phyloP scores from a whole-genome alignment of 2,888 invertebrate genomes.

The Nebria salina region DNA sequence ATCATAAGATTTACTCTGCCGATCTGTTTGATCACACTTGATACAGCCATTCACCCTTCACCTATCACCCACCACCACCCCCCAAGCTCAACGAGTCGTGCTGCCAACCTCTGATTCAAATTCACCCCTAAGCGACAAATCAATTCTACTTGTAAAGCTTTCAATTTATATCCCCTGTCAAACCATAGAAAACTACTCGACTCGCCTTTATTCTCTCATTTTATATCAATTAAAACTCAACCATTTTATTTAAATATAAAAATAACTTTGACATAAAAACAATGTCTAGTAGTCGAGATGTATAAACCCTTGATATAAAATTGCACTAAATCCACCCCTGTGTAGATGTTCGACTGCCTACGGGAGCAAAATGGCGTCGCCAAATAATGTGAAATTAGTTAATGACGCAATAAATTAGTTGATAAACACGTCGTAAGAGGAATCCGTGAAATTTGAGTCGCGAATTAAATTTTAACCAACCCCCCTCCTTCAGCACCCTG shows the following conservation, averaged over 20 bases:
- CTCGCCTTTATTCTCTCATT: neutral
- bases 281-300: no score
- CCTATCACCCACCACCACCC: conserved; percentile 4
- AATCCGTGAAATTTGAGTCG: conserved; percentile 35
- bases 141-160: conserved; percentile 46
- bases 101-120: conserved; percentile 2
- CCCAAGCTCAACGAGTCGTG: neutral
- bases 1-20: conserved; percentile 40
- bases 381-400: conserved; percentile 46
- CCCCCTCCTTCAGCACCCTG: neutral
- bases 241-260: no score
- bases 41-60: neutral
- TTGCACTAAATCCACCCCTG: neutral
- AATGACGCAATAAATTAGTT: conserved; percentile 46
- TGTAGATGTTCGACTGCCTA: neutral
- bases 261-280: no score
- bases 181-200: neutral
- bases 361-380: conserved; percentile 35
- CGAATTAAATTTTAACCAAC: conserved; percentile 10
- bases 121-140: conserved; percentile 36
- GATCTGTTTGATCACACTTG: conserved; percentile 47
- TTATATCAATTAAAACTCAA: no score
- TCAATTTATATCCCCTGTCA: conserved; percentile 4
- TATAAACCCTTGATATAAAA: no score
- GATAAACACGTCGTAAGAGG: conserved; percentile 43